Evolutionary conservation across 2,113 vertebrate genomes (phyloP).

Genomic region (Ailurus styani): DNA sequence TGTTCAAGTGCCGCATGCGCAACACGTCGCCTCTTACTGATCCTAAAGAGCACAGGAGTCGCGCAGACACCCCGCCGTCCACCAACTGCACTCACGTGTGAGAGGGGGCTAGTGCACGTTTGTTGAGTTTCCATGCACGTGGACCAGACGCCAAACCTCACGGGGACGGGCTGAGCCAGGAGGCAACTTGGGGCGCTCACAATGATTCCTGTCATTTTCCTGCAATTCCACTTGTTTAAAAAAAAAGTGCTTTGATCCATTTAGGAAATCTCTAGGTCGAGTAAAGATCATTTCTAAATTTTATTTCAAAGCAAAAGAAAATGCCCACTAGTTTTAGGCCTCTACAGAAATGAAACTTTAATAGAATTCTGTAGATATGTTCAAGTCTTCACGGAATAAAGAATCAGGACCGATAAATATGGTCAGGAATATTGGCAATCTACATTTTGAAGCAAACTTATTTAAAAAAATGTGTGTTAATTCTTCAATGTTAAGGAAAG

Average conservation of each 20-base stretch:
- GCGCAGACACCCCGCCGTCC: slow-evolving; percentile 88
- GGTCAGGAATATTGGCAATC: neutral
- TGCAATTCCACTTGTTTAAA: neutral
- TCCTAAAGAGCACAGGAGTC: slow-evolving; percentile 87
- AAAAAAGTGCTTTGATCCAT: neutral
- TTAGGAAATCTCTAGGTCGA: neutral
- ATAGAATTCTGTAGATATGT: neutral
- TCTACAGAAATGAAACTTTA: neutral
- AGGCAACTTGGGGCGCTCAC: neutral
- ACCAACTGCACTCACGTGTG: slow-evolving; percentile 96
- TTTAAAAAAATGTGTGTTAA: neutral
- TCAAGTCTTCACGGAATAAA: neutral
- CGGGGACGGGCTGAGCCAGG: neutral
- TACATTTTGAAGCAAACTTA: neutral
- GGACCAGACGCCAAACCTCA: neutral
- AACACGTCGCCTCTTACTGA: slow-evolving; percentile 80
- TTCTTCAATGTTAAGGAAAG: neutral
- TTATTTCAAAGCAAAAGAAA: neutral
- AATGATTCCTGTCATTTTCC: neutral
- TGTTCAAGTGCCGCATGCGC: slow-evolving; percentile 89
- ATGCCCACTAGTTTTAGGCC: neutral
- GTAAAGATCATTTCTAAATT: neutral
- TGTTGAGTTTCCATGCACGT: neutral
- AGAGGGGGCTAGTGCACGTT: neutral
- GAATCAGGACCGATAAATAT: accelerated